Percentiles rank a stretch among this genome's conserved stretches.
Evolutionary conservation across 2,113 vertebrate genomes (phyloP).

Genomic region (Phaethornis superciliosus): DNA sequence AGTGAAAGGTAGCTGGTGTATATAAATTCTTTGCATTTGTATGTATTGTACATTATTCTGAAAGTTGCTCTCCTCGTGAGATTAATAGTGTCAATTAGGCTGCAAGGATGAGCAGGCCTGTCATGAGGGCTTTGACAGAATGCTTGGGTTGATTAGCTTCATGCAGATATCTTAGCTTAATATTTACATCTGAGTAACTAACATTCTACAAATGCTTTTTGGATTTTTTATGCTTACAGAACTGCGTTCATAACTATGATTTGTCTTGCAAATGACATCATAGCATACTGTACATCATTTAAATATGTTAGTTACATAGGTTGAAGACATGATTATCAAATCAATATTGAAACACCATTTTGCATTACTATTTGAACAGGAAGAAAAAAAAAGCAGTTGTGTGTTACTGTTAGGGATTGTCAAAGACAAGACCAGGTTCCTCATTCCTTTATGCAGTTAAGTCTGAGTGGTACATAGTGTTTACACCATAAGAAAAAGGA

Average conservation of each 20-base stretch:
- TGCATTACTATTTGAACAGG: neutral
- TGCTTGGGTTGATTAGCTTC: conserved; percentile 56
- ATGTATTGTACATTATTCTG: neutral
- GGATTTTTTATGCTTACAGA: neutral
- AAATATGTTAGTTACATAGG: neutral
- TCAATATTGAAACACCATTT: neutral
- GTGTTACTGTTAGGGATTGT: neutral
- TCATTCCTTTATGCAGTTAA: neutral
- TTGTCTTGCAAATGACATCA: conserved; percentile 16
- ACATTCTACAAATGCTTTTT: neutral
- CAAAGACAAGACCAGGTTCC: neutral
- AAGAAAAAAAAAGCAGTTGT: neutral
- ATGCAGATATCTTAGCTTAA: conserved; percentile 10
- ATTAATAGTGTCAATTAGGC: conserved; percentile 58
- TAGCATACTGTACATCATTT: neutral
- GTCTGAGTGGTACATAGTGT: neutral
- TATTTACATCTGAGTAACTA: conserved; percentile 33
- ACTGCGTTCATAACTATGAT: conserved; percentile 27
- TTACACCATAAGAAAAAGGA: neutral
- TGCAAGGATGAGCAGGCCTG: conserved; percentile 40
- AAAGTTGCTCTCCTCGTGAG: conserved; percentile 27
- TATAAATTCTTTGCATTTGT: conserved; percentile 32
- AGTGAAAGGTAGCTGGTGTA: neutral
- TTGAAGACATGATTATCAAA: neutral
- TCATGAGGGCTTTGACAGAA: conserved; percentile 55